Evolutionary conservation across 2,888 invertebrate species (phyloP), one percentile per base, ranked within the genome.

Genomic region (Ectemnius lituratus): DNA sequence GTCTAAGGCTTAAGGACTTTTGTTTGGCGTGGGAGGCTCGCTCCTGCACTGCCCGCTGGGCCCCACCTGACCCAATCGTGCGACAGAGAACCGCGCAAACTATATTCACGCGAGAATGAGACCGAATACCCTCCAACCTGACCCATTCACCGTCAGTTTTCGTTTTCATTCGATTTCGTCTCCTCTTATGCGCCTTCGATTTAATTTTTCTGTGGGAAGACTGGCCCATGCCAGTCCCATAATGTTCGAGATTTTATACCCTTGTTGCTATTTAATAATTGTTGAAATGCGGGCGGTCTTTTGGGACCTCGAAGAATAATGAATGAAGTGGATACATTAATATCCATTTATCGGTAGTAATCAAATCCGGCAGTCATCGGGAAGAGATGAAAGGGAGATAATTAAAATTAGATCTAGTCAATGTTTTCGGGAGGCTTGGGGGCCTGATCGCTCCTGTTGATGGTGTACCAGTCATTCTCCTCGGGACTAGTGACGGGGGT

Each of bases 11-110:
- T 90, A 90, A 88, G 87, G 89, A 90, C 90, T 90, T 90, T 90
- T 90, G 90, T 90, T 89, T 88, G 90, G 90, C 90, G 90, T 90
- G 90, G 90, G 90, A 90, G 90, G 90, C 88, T 89, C 45, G 72
- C 73, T 70, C 72, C 70, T 69, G 80, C 81, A 78, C 75, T 83
- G 78, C 58, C 84, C 78, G 75, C 62, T 70, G 76, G 75, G 76
- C 73, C 72, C 76, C 78, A 77, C 79, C 79, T 73, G 71, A 80
- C 56, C 67, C 67, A 49, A 28, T 62, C 46, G 52, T 14, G n/a
- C 52, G n/a, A 52, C 4, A 13, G 14, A 52, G 16, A 27, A 20
- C 28, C 45, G 46, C 47, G 14, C 5, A 16, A 20, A 14, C 56
- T 11, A 16, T n/a, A 4, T 20, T 18, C 6, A 47, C 16, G 58